Conservation (phyloP, 2,888 invertebrate genomes). For the Geophilus truncorum region DNA sequence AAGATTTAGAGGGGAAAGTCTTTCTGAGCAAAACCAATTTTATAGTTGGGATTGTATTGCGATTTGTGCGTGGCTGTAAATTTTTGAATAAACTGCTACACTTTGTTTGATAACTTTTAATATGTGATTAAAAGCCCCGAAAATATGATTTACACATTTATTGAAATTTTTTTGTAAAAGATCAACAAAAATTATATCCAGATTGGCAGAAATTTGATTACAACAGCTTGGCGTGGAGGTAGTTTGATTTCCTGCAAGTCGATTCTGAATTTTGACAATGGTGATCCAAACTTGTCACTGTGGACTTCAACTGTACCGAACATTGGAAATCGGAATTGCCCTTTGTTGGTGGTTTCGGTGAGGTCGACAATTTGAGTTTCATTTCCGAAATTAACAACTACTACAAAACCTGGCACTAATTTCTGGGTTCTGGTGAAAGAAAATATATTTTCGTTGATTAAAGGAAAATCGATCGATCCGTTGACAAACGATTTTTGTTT, state of each 20-base stretch:
- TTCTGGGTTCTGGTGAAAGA: constrained; percentile 38
- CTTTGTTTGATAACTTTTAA: constrained; percentile 1
- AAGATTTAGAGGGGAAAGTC: background rate
- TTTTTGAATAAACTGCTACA: constrained; percentile 30
- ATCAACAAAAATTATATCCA: too few species aligned
- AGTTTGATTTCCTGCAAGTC: background rate
- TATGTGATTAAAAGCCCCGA: background rate
- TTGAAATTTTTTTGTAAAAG: too few species aligned
- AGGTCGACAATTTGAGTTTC: constrained; percentile 41
- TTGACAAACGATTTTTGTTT: constrained; percentile 39
- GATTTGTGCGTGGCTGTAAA: constrained; percentile 22
- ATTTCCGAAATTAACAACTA: constrained; percentile 62
- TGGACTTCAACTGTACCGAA: background rate
- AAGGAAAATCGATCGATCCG: constrained; percentile 33
- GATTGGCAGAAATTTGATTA: background rate
- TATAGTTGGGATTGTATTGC: constrained; percentile 18
- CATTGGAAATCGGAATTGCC: too few species aligned
- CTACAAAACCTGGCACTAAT: constrained; percentile 58
- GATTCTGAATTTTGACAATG: too few species aligned
- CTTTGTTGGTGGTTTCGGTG: too few species aligned
- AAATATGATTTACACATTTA: too few species aligned
- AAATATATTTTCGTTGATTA: constrained; percentile 31
- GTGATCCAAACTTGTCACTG: background rate
- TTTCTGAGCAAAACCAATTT: constrained; percentile 3
- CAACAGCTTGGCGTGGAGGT: background rate